Evolutionary conservation across 2,113 vertebrate genomes (phyloP).

Genomic region (Eubucco bourcierii): DNA sequence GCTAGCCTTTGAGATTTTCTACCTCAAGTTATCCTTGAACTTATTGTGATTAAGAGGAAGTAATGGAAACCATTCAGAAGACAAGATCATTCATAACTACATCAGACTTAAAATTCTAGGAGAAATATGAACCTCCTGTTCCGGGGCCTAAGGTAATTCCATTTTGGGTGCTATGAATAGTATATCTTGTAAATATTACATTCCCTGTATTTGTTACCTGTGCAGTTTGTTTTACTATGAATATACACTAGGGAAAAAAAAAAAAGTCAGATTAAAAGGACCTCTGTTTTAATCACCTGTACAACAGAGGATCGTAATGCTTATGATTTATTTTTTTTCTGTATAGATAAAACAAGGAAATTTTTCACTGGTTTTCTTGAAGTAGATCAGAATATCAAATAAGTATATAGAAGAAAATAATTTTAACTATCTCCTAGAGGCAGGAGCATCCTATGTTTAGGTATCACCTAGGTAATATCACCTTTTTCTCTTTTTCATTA

Average conservation of each 20-base stretch:
- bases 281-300: neutral
- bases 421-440: neutral
- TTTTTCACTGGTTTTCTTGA: neutral
- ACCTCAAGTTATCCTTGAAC: neutral
- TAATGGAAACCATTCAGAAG: neutral
- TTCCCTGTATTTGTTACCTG: neutral
- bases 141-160: neutral
- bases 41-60: neutral
- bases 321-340: neutral
- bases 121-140: neutral
- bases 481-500: neutral
- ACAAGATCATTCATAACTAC: neutral
- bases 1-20: neutral
- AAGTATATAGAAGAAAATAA: neutral
- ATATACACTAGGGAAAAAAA: neutral
- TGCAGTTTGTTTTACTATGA: neutral
- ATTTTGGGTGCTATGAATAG: neutral
- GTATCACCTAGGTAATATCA: neutral
- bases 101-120: neutral
- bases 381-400: neutral
- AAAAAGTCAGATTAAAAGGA: neutral
- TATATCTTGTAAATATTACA: neutral
- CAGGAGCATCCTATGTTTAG: neutral
- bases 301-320: rapidly evolving
- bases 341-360: neutral